Evolutionary conservation across 2,888 invertebrate species (phyloP).

Genomic region (Chesias legatella): DNA sequence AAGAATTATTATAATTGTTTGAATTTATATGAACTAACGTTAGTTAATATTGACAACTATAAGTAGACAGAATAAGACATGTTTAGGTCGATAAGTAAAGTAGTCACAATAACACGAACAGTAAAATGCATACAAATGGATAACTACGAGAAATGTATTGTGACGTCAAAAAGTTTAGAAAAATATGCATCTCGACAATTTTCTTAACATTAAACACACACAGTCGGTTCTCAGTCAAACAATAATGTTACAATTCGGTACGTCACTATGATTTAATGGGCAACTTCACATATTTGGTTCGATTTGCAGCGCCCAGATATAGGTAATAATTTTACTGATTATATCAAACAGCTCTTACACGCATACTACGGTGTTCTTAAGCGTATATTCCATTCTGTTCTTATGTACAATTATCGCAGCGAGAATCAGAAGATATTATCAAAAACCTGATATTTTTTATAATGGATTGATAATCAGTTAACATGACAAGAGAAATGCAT

Average conservation of each 20-base stretch:
- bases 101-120: constrained; percentile 49
- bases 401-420: too few species aligned
- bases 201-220: constrained; percentile 63
- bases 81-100: constrained; percentile 16
- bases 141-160: constrained; percentile 55
- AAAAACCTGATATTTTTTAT: too few species aligned
- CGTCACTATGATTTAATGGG: constrained; percentile 30
- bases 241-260: constrained; percentile 44
- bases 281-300: constrained; percentile 8
- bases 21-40: constrained; percentile 19
- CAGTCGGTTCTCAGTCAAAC: constrained; percentile 75
- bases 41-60: constrained; percentile 18
- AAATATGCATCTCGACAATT: constrained; percentile 72
- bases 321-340: too few species aligned
- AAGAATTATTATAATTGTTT: constrained; percentile 27
- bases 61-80: constrained; percentile 17
- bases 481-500: too few species aligned
- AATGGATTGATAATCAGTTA: too few species aligned
- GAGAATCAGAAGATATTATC: too few species aligned
- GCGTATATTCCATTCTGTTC: too few species aligned
- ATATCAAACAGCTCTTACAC: too few species aligned
- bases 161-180: constrained; percentile 78
- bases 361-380: too few species aligned
- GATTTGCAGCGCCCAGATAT: too few species aligned
- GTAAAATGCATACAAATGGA: constrained; percentile 66